phyloP scores from a whole-genome alignment of 1,140 invertebrate species.

The Euwallacea fornicatus region DNA sequence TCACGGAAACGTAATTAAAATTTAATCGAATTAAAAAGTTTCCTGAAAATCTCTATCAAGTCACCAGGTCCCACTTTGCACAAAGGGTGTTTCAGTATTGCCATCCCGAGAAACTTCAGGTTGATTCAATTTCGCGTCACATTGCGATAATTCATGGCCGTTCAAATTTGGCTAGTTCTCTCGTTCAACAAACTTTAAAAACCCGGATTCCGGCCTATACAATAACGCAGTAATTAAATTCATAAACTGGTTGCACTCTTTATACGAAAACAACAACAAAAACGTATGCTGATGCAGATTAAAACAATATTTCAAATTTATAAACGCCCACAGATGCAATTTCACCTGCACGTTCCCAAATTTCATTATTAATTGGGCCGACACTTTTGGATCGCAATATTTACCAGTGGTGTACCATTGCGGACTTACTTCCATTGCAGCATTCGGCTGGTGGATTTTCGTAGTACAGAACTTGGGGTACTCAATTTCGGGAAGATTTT shows the following conservation, averaged over 20 bases:
- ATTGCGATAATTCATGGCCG: background rate
- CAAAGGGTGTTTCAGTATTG: slow-evolving; percentile 5
- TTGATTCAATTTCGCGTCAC: background rate
- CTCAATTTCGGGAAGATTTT: too few species aligned
- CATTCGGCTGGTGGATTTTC: too few species aligned
- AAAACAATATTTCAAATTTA: slow-evolving; percentile 38
- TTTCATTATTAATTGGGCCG: slow-evolving; percentile 29
- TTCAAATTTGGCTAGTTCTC: too few species aligned
- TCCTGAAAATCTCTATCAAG: slow-evolving; percentile 23
- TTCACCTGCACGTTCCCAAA: slow-evolving; percentile 35
- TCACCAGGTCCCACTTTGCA: background rate
- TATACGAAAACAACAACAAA: slow-evolving; percentile 19
- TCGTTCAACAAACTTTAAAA: too few species aligned
- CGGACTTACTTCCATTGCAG: background rate
- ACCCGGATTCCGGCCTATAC: background rate
- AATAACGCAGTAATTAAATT: slow-evolving; percentile 20
- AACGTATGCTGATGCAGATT: slow-evolving; percentile 25
- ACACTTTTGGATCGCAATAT: slow-evolving; percentile 12
- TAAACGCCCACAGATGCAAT: slow-evolving; percentile 30
- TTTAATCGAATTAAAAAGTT: slow-evolving; percentile 35
- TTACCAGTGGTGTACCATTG: slow-evolving; percentile 11
- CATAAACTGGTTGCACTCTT: slow-evolving; percentile 14
- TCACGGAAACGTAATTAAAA: slow-evolving; percentile 33
- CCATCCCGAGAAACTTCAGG: background rate
- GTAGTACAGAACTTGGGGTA: too few species aligned